Conservation (phyloP, 1,140 invertebrate species). For the Diorhabda elongata region DNA sequence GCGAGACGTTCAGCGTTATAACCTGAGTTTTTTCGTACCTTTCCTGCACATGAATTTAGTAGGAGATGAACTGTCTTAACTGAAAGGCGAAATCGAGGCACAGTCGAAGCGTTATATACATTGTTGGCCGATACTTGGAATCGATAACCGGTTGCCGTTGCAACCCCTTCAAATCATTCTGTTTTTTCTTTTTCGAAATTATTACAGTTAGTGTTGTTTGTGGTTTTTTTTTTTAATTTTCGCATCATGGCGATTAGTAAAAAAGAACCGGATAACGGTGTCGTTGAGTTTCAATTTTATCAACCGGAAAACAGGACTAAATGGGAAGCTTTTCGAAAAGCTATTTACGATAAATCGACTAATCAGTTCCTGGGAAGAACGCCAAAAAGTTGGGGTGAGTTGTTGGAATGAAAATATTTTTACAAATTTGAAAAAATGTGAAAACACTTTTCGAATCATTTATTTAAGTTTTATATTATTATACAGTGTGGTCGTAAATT, state of each 20-base stretch:
- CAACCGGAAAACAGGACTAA: slow-evolving; percentile 46
- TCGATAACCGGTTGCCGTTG: background rate
- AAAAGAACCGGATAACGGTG: slow-evolving; percentile 21
- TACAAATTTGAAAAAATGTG: too few species aligned
- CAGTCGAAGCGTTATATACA: too few species aligned
- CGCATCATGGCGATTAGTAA: background rate
- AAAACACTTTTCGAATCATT: too few species aligned
- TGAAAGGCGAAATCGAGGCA: too few species aligned
- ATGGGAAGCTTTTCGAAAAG: slow-evolving; percentile 55
- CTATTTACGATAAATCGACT: slow-evolving; percentile 63
- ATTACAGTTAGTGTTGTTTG: too few species aligned
- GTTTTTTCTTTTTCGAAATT: background rate
- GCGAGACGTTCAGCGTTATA: too few species aligned
- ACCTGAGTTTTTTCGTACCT: too few species aligned
- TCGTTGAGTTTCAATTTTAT: slow-evolving; percentile 30
- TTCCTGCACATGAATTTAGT: too few species aligned
- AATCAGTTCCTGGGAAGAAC: slow-evolving; percentile 66
- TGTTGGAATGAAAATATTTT: background rate
- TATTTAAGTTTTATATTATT: too few species aligned
- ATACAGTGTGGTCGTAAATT: too few species aligned
- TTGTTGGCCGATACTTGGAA: background rate
- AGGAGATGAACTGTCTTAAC: too few species aligned
- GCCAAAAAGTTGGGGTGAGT: slow-evolving; percentile 70
- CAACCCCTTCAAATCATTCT: background rate
- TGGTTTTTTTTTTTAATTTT: too few species aligned